Evolutionary conservation across 2,888 invertebrate species (phyloP), one percentile per base, ranked within the genome.

Genomic region (Polietes domitor): DNA sequence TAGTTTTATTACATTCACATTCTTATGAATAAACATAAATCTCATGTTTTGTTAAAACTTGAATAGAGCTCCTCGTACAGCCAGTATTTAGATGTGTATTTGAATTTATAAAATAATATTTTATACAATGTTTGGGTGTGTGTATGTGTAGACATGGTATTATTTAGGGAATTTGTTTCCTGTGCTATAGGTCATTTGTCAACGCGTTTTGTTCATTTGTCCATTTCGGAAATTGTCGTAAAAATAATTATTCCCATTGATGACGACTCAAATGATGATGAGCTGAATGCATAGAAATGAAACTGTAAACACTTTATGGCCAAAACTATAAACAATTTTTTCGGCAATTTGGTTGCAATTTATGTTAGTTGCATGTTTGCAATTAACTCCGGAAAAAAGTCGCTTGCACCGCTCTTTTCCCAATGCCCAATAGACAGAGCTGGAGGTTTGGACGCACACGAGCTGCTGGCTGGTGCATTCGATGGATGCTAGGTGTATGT

Each of bases 221-320:
- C 19, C 17, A 82, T 79, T 73, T 58, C 32, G 15, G 43, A 70
- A 77, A 80, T 68, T 79, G 76, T 73, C 82, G 79, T 77, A 80
- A 80, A 83, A 83, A 74, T 80, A 80, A 83, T 83, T 80, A 80
- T 68, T 76, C 73, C 76, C 76, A 73, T 74, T 73, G 79, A 83
- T 63, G 79, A 26, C 58, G 55, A 43, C 50, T 28, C 78, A 70
- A 70, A 80, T 43, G 24, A 61, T 79, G 79, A 65, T 68, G 83
- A 79, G 61, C 70, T 77, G 50, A 68, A 68, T 76, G 76, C 21
- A 80, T 43, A 28, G 58, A 73, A 77, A 68, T 77, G 61, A 61
- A 72, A 73, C 41, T 73, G 32, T 43, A 73, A 79, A 63, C 19
- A 15, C 10, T 80, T 77, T 77, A 77, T 77, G 77, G 26, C 70